Percentiles rank a stretch among this genome's conserved stretches.
Conservation (phyloP, 1,140 invertebrate genomes). For the Drosophila bocqueti region DNA sequence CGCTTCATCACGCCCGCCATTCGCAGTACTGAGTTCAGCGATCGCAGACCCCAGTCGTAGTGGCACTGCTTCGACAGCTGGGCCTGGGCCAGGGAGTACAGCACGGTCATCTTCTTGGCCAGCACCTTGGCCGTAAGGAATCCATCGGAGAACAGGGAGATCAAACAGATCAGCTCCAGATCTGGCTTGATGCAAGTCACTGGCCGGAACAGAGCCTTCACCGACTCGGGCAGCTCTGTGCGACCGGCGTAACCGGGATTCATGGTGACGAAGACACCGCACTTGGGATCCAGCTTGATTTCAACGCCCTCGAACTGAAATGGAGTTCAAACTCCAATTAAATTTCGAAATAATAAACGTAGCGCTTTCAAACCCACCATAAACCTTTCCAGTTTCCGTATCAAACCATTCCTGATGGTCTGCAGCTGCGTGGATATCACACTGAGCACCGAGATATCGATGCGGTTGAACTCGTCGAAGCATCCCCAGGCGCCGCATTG, state of each 20-base stretch:
- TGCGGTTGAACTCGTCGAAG: conserved; percentile 97
- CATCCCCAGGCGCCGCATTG: conserved; percentile 94
- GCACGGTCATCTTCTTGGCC: conserved; percentile 96
- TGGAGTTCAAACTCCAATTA: neutral
- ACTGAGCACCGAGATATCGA: conserved; percentile 95
- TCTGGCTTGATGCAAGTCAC: conserved; percentile 96
- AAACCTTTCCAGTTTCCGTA: conserved; percentile 90
- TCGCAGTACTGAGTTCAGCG: conserved; percentile 93
- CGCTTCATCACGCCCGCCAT: conserved; percentile 95
- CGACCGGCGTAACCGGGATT: conserved; percentile 96
- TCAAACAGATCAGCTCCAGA: conserved; percentile 95
- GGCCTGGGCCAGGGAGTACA: conserved; percentile 93
- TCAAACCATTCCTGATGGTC: conserved; percentile 93
- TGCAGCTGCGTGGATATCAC: conserved; percentile 96
- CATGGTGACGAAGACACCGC: conserved; percentile 97
- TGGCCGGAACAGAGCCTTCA: conserved; percentile 95
- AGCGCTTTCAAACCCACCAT: conserved; percentile 86
- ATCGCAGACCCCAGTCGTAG: conserved; percentile 97
- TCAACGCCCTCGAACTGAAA: conserved; percentile 93
- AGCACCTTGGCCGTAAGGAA: conserved; percentile 94
- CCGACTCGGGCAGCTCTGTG: conserved; percentile 95
- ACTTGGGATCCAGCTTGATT: conserved; percentile 92
- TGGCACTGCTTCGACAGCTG: conserved; percentile 96
- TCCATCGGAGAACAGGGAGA: conserved; percentile 96
- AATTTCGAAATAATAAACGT: no score